Conservation (phyloP, 2,888 invertebrate species). For the Rhaphigaster nebulosa region DNA sequence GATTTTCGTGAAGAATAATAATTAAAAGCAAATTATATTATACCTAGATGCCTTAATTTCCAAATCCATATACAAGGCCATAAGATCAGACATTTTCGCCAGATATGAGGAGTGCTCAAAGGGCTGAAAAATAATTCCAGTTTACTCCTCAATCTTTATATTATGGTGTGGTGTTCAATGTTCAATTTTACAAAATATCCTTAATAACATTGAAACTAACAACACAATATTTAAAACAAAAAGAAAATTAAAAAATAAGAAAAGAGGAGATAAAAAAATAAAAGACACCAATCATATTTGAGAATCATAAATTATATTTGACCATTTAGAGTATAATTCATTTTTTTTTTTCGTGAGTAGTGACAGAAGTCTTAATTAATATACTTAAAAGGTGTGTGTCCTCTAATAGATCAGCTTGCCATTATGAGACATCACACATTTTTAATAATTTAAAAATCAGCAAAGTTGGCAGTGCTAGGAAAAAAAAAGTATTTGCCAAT, state of each 20-base stretch:
- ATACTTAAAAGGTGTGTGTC: slow-evolving; percentile 47
- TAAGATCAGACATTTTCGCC: slow-evolving; percentile 69
- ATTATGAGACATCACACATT: slow-evolving; percentile 56
- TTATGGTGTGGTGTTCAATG: slow-evolving; percentile 61
- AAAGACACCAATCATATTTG: neutral
- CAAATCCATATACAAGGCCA: slow-evolving; percentile 70
- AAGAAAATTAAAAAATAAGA: neutral
- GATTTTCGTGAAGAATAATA: slow-evolving; percentile 45
- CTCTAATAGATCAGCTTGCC: slow-evolving; percentile 40
- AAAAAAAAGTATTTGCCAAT: slow-evolving; percentile 55
- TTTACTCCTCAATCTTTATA: slow-evolving; percentile 59
- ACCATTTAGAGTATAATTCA: neutral
- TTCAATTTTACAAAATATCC: slow-evolving; percentile 49
- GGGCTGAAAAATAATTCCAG: slow-evolving; percentile 66
- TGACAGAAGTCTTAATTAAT: neutral
- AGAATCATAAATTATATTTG: slow-evolving; percentile 32
- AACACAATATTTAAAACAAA: slow-evolving; percentile 53
- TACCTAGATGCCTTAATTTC: slow-evolving; percentile 69
- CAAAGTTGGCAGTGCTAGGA: slow-evolving; percentile 55
- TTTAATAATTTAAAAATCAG: slow-evolving; percentile 9
- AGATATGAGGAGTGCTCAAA: slow-evolving; percentile 68
- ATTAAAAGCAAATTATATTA: slow-evolving; percentile 46
- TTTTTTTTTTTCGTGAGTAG: neutral
- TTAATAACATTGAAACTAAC: slow-evolving; percentile 56
- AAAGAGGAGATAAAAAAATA: neutral